phyloP scores from a whole-genome alignment of 37 sponge, comb jelly and placozoan species.

The Aphrocallistes beatrix region DNA sequence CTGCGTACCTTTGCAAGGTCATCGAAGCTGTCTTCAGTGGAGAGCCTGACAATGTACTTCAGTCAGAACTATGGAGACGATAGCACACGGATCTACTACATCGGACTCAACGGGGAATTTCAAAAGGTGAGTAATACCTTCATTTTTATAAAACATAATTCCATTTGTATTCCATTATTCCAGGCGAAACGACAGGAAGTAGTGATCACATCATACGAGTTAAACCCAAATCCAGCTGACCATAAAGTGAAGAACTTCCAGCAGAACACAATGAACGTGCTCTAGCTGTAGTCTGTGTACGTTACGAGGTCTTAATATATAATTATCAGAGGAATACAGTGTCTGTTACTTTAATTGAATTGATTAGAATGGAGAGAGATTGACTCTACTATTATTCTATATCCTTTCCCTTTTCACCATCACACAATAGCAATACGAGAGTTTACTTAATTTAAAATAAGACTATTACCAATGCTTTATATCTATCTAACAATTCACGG shows the following conservation, averaged over 20 bases:
- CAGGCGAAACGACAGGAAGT: slow-evolving; percentile 62
- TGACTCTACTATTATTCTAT: no score
- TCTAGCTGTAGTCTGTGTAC: no score
- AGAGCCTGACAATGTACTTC: slow-evolving; percentile 67
- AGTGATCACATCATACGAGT: slow-evolving; percentile 64
- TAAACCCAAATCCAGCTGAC: slow-evolving; percentile 70
- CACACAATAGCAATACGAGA: no score
- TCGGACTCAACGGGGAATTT: slow-evolving; percentile 82
- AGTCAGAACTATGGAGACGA: slow-evolving; percentile 81
- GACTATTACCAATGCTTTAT: no score
- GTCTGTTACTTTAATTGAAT: no score
- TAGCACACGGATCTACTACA: slow-evolving; percentile 76
- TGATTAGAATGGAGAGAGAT: no score
- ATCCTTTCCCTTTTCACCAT: neutral
- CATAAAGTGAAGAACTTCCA: slow-evolving; percentile 45
- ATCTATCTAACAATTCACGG: no score
- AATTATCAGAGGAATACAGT: no score
- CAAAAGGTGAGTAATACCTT: slow-evolving; percentile 40
- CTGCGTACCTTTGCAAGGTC: slow-evolving; percentile 39
- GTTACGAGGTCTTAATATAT: no score
- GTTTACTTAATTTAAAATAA: no score
- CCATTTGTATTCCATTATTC: no score
- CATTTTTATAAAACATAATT: no score
- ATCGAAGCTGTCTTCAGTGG: slow-evolving; percentile 58
- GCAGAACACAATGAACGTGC: neutral